Base-by-base conservation (phyloP, 2,113 vertebrate species). In the Rhombomys opimus region DNA sequence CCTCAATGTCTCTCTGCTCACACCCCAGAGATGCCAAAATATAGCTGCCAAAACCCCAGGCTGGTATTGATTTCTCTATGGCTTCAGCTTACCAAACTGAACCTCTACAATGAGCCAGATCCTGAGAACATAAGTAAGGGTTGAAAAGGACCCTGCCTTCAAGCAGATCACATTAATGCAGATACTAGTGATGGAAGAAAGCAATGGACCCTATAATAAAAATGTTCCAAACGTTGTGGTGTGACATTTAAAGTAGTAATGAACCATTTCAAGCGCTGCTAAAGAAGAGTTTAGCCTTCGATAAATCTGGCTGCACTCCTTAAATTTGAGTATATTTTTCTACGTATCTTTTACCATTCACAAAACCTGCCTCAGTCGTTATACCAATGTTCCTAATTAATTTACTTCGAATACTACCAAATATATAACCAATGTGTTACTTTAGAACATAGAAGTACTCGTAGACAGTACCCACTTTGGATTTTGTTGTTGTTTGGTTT, bases 311-410 rank as follows among this genome's bases (percentile, higher is more conserved):
- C 5, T 57, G 8, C 18, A 86, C 54, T 82, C 52, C 35, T 92
- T 86, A 85, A 61, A 81, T 72, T 80, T 63, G 61, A 77, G 38
- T 13, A 3, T 72, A 22, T 73, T 91, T 93, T 90, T 73, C 54
- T 87, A 87, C 3, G 10, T 35, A 73, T 68, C 54, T 75, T 89
- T 57, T 78, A 17, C 18, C 17, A 61, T 70, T 89, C 59, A 86
- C 72, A 89, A 84, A 87, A 32, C 1, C 20, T 94, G 61, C 86
- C 11, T 57, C 68, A n/a, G 23, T 67, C 67, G 50, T 77, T 73
- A 32, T 22, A 46, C 35, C 57, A 70, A 68, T 89, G 59, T 81
- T 52, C 86, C 77, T 86, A 95, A 90, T 85, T 70, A 88, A 52
- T 85, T 81, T 63, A 88, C n/a, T 93, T 38, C 93, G 7, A 17